These are phyloP conservation scores for Trinorchestia longiramus DNA, from an alignment of 1,140 invertebrate species.

Conservation along the genomic window DNA sequence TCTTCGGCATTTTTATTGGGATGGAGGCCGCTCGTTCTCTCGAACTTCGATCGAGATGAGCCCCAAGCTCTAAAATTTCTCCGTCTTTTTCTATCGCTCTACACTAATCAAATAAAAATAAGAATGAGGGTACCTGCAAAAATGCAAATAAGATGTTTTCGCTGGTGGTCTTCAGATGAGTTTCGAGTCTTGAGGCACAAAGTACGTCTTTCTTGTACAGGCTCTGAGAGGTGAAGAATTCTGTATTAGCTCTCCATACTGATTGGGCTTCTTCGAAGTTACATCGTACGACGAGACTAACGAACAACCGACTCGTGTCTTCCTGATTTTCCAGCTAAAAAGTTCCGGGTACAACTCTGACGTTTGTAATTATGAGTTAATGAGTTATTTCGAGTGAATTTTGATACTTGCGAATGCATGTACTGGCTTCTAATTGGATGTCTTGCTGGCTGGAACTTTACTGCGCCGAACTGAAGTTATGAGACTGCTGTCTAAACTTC, in stretches of 20 bases:
- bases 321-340: not conserved
- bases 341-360: not conserved
- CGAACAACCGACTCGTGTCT: not conserved
- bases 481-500: not conserved
- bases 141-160: constrained; percentile 32
- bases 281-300: not conserved
- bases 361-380: not conserved
- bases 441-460: constrained; percentile 11
- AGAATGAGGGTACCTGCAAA: constrained; percentile 11
- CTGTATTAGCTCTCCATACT: not conserved
- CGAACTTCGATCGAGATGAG: constrained; percentile 30
- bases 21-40: not conserved
- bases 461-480: not conserved
- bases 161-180: not conserved
- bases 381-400: not conserved
- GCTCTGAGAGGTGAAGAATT: not conserved
- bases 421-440: not conserved
- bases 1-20: constrained; percentile 47
- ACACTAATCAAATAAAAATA: not conserved
- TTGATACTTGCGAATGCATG: not conserved
- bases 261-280: not conserved
- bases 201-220: not conserved
- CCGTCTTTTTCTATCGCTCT: not conserved
- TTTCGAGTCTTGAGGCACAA: not conserved
- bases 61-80: not conserved